Evolutionary conservation across 2,797 vertebrate species (phyloP).

Genomic region (Uromys caudimaculatus): DNA sequence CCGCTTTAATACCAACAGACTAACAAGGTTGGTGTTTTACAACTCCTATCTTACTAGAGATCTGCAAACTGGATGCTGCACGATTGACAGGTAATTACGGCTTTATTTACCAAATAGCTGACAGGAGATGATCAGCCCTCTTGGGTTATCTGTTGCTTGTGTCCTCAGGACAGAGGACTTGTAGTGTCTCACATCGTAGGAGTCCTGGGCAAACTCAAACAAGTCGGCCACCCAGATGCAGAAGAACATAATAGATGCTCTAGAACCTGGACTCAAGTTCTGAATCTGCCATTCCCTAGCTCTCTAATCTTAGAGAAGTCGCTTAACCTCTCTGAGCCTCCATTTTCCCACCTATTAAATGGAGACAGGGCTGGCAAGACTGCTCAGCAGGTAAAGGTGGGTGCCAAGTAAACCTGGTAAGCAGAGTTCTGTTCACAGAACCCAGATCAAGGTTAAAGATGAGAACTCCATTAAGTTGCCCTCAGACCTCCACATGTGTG

Average conservation of each 20-base stretch:
- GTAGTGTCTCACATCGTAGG: background rate
- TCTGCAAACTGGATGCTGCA: background rate
- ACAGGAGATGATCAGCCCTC: background rate
- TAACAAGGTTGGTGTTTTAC: background rate
- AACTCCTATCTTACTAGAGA: conserved; percentile 6
- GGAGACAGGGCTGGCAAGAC: background rate
- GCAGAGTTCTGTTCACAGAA: background rate
- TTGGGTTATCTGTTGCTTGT: background rate
- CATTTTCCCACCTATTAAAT: background rate
- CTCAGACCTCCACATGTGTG: background rate
- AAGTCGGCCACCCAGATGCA: background rate
- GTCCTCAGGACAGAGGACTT: background rate
- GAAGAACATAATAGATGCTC: background rate
- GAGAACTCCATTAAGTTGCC: background rate
- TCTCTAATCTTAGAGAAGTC: background rate
- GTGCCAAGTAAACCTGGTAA: background rate
- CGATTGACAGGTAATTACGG: background rate
- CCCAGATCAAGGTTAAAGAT: background rate
- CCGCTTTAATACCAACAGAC: conserved; percentile 10
- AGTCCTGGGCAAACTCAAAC: background rate
- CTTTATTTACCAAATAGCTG: conserved; percentile 46
- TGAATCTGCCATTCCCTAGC: background rate
- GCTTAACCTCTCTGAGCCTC: background rate
- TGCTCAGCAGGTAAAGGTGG: background rate
- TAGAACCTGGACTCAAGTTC: conserved; percentile 1